These are phyloP conservation scores for Pogona vitticeps DNA, from an alignment of 2,113 vertebrate species.

Conservation along the genomic window DNA sequence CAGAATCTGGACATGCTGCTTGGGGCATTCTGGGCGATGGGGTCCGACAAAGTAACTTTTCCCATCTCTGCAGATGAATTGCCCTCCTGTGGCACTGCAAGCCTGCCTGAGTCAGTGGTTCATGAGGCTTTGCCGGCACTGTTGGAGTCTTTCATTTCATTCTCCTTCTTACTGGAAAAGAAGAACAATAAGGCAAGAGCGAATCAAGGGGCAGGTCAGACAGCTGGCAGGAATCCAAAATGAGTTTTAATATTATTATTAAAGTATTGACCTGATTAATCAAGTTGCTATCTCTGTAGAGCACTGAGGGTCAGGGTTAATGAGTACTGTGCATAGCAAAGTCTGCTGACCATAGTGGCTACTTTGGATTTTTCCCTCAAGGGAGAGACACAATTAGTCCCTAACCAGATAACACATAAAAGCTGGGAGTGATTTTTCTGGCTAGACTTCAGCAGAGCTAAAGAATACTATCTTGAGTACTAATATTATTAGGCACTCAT, in stretches of 20 bases:
- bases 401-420: background rate
- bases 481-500: background rate
- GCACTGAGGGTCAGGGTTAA: background rate
- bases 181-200: constrained; percentile 7
- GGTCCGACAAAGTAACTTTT: too few relatives aligned
- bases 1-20: too few relatives aligned
- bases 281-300: constrained; percentile 21
- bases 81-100: too few relatives aligned
- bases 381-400: constrained; percentile 4
- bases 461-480: background rate
- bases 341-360: constrained; percentile 8
- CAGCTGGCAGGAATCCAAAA: background rate
- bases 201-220: background rate
- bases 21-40: too few relatives aligned
- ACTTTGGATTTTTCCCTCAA: background rate
- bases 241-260: constrained; percentile 18
- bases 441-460: background rate
- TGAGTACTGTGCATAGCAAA: constrained; percentile 8
- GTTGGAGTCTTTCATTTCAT: background rate
- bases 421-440: background rate
- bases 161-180: background rate
- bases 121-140: background rate
- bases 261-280: constrained; percentile 25
- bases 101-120: background rate
- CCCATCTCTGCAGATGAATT: too few relatives aligned